Base-by-base conservation (phyloP, 2,113 vertebrate genomes). In the Ardeotis arabs region DNA sequence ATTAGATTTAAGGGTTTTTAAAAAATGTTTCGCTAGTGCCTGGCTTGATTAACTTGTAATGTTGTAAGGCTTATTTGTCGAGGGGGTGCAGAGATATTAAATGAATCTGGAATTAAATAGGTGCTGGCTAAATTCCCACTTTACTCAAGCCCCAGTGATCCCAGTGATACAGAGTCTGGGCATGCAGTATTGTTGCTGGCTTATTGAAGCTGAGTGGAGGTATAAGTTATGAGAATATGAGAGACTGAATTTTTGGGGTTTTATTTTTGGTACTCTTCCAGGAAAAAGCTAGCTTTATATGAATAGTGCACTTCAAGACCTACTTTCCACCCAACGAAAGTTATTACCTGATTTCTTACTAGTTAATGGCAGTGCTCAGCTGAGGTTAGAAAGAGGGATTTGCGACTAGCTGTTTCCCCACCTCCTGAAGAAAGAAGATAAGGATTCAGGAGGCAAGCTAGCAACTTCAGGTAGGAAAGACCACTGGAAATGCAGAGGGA, bases 31-130 rank as follows among this genome's bases (percentile, higher is more conserved):
- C 62, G 44, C 87, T 79, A 55, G 37, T 74, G 87, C 75, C 70
- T 91, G 84, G 84, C 78, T 85, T 95, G 95, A 95, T 91, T 95
- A 93, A 92, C 74, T 85, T 5, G 0, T 88, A 89, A 5, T 83
- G 67, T 76, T 93, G n/a, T 83, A 95, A 89, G 84, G 93, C 84
- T 93, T 97, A 94, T 94, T 96, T 94, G 89, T 95, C 25, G 28
- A 95, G 74, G 41, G 72, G 58, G 50, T 76, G 62, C 79, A 59
- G 58, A 93, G 80, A 89, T 91, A 87, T 73, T 96, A 95, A 96
- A 92, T 85, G 66, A 94, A 94, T 95, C 90, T 92, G 77, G 87
- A 96, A 83, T 96, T 95, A 91, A 95, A 82, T 79, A 79, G 87
- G 84, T 93, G 70, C 90, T 96, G 93, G 84, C 82, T 93, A 67